These are phyloP conservation scores for Plutomurus gul DNA, from an alignment of 1,140 invertebrate genomes.

Conservation along the genomic window DNA sequence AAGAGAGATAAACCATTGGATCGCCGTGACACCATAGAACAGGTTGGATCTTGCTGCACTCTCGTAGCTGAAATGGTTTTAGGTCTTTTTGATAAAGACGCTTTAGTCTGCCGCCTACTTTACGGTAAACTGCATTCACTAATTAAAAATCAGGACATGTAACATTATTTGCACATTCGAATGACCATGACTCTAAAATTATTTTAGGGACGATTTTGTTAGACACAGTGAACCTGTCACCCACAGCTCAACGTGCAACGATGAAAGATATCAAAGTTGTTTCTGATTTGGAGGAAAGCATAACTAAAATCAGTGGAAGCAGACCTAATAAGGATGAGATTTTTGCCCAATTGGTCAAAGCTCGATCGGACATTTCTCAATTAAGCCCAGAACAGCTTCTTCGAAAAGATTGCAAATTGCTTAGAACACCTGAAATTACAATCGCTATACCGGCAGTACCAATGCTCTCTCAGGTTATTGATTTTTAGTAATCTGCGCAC, in stretches of 20 bases:
- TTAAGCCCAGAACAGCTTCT: constrained; percentile 65
- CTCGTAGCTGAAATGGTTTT: constrained; percentile 66
- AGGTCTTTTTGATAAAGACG: constrained; percentile 52
- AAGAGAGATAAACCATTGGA: constrained; percentile 63
- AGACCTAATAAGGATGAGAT: constrained; percentile 56
- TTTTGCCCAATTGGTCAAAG: constrained; percentile 63
- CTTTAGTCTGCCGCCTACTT: constrained; percentile 56
- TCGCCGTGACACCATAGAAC: constrained; percentile 60
- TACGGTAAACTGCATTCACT: constrained; percentile 56
- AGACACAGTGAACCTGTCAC: constrained; percentile 72
- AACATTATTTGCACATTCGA: too few relatives aligned
- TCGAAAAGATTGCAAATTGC: constrained; percentile 68
- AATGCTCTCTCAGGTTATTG: constrained; percentile 59
- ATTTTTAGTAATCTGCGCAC: not conserved
- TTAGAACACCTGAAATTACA: constrained; percentile 61
- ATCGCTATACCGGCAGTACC: constrained; percentile 63
- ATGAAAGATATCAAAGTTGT: constrained; percentile 65
- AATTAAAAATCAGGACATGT: not conserved
- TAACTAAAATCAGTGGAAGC: constrained; percentile 55
- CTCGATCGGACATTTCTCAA: constrained; percentile 64
- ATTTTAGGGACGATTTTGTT: constrained; percentile 72
- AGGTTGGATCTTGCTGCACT: constrained; percentile 75
- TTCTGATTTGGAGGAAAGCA: constrained; percentile 53
- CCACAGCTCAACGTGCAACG: constrained; percentile 66
- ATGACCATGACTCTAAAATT: too few relatives aligned